phyloP scores from a whole-genome alignment of 2,113 vertebrate species.

The Tachysurus fulvidraco region DNA sequence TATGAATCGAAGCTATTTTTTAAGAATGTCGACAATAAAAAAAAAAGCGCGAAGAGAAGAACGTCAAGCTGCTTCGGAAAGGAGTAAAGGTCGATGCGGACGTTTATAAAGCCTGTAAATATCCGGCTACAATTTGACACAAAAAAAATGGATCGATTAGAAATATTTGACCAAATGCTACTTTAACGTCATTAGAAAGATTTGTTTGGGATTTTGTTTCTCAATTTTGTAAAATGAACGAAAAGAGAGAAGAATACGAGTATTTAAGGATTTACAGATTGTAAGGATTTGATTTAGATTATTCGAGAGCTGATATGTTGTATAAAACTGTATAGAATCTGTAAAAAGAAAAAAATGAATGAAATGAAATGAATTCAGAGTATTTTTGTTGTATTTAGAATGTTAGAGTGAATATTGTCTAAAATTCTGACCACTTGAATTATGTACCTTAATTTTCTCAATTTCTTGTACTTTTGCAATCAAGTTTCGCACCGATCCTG shows the following conservation, averaged over 20 bases:
- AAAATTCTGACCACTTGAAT: conserved; percentile 62
- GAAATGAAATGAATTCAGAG: conserved; percentile 49
- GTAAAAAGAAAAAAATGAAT: conserved; percentile 47
- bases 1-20: conserved; percentile 99
- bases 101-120: conserved; percentile 94
- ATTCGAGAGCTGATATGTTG: conserved; percentile 45
- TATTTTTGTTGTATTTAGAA: conserved; percentile 67
- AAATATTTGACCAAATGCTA: conserved; percentile 87
- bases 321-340: conserved; percentile 63
- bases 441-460: conserved; percentile 34
- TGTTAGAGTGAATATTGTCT: conserved; percentile 55
- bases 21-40: conserved; percentile 68
- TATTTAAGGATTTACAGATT: conserved; percentile 70
- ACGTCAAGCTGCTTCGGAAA: conserved; percentile 79
- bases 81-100: conserved; percentile 70
- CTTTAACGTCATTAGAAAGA: conserved; percentile 79
- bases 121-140: conserved; percentile 72
- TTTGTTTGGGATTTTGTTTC: conserved; percentile 67
- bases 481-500: conserved; percentile 32
- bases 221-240: neutral
- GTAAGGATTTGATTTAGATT: conserved; percentile 73
- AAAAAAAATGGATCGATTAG: conserved; percentile 48
- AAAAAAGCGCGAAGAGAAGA: conserved; percentile 68
- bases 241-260: conserved; percentile 20
- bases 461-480: conserved; percentile 50